phyloP scores from a whole-genome alignment of 2,797 vertebrate genomes.

The Lophius americanus region DNA sequence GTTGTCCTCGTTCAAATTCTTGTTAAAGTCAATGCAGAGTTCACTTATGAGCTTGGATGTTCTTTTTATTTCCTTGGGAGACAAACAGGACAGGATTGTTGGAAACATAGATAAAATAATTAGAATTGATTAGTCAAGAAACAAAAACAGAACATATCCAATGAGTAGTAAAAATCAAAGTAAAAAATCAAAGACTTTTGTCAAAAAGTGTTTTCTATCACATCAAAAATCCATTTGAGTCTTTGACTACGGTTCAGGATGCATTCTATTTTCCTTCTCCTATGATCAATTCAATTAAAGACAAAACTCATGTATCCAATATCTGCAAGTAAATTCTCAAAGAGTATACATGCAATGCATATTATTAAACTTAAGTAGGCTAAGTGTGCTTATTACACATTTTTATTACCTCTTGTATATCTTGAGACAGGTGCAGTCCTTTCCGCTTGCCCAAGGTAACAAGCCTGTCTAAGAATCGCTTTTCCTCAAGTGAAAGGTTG shows the following conservation, averaged over 20 bases:
- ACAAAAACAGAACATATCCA: too few species aligned
- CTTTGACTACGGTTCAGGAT: neutral
- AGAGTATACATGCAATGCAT: neutral
- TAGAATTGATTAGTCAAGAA: conserved; percentile 1
- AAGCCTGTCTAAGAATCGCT: conserved; percentile 88
- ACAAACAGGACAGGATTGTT: conserved; percentile 3
- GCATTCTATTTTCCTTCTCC: too few species aligned
- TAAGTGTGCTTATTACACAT: neutral
- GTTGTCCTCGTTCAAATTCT: conserved; percentile 93
- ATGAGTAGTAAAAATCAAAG: too few species aligned
- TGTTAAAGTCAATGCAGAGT: conserved; percentile 94
- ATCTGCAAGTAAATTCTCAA: neutral
- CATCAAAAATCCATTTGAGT: too few species aligned
- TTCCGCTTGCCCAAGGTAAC: conserved; percentile 89
- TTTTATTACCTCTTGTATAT: conserved; percentile 85
- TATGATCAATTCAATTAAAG: neutral
- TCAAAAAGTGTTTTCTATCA: neutral
- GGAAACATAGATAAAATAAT: neutral
- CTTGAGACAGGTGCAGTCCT: conserved; percentile 89
- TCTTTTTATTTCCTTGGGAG: conserved; percentile 87
- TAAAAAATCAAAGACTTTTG: too few species aligned
- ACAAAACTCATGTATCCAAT: neutral
- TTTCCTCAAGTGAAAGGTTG: conserved; percentile 85
- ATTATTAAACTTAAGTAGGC: neutral
- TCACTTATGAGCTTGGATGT: conserved; percentile 90